Evolutionary conservation across 2,888 invertebrate species (phyloP).

Genomic region (Catonia carolina): DNA sequence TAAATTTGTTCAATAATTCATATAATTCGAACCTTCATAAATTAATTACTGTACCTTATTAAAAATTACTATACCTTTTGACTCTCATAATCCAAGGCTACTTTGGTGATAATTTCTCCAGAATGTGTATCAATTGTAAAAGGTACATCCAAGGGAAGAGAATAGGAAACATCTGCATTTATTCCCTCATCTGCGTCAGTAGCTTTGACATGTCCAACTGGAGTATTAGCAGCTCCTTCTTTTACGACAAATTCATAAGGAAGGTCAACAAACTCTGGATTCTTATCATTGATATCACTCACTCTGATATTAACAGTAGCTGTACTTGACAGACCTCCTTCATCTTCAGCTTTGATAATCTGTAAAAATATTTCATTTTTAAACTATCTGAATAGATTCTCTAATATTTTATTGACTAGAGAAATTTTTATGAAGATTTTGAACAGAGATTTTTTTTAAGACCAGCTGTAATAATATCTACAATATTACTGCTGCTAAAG

Average conservation of each 20-base stretch:
- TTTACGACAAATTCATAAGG: constrained; percentile 76
- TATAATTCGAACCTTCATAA: too few species aligned
- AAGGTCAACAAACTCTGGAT: constrained; percentile 76
- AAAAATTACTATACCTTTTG: constrained; percentile 52
- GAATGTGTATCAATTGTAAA: constrained; percentile 71
- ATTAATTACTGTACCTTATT: too few species aligned
- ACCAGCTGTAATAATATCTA: too few species aligned
- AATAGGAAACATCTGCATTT: constrained; percentile 75
- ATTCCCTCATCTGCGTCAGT: constrained; percentile 79
- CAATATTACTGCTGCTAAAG: too few species aligned
- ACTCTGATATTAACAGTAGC: constrained; percentile 83
- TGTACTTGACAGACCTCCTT: constrained; percentile 71
- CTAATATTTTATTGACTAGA: background rate
- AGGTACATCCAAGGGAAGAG: constrained; percentile 68
- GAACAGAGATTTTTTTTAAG: too few species aligned
- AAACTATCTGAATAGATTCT: background rate
- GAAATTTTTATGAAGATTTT: too few species aligned
- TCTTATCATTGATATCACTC: constrained; percentile 87
- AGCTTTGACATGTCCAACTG: constrained; percentile 76
- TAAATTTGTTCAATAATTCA: too few species aligned
- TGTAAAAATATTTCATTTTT: constrained; percentile 43
- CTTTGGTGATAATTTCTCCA: constrained; percentile 69
- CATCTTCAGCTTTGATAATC: constrained; percentile 80
- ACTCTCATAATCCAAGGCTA: constrained; percentile 73
- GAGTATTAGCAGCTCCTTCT: constrained; percentile 54